phyloP scores from a whole-genome alignment of 2,888 invertebrate species.

The Steinernema scapterisci region DNA sequence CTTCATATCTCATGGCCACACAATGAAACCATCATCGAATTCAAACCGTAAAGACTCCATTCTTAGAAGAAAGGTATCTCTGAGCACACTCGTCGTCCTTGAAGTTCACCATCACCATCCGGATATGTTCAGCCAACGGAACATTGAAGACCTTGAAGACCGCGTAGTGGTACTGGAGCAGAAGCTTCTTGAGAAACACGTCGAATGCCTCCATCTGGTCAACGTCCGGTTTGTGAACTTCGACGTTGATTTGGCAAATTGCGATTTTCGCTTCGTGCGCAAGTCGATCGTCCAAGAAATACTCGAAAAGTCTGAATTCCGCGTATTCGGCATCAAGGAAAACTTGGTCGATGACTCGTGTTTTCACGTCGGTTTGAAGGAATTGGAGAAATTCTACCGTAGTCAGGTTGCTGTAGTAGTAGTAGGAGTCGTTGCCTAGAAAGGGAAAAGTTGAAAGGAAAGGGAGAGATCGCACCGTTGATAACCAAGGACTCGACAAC shows the following conservation, averaged over 20 bases:
- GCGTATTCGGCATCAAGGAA: constrained; percentile 19
- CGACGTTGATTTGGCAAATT: constrained; percentile 7
- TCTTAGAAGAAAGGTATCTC: not conserved
- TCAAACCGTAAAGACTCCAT: not conserved
- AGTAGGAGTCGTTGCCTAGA: not conserved
- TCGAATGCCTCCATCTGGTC: not conserved
- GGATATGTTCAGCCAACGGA: not conserved
- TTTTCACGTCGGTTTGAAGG: not conserved
- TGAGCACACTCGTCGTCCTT: not conserved
- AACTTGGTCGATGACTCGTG: not conserved
- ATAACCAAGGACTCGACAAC: not conserved
- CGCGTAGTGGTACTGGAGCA: not conserved
- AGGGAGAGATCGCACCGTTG: not conserved
- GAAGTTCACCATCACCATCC: not conserved
- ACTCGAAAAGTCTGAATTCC: not conserved
- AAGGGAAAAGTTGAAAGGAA: not conserved
- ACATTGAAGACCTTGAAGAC: not conserved
- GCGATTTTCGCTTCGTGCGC: not conserved
- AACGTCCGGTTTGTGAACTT: not conserved
- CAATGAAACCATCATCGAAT: too few species aligned
- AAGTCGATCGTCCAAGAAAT: not conserved
- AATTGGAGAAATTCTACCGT: not conserved
- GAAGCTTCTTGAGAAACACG: not conserved
- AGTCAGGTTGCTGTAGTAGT: not conserved
- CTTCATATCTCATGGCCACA: too few species aligned